Conservation (phyloP, 1,140 invertebrate species). For the Rhopalosiphum padi region DNA sequence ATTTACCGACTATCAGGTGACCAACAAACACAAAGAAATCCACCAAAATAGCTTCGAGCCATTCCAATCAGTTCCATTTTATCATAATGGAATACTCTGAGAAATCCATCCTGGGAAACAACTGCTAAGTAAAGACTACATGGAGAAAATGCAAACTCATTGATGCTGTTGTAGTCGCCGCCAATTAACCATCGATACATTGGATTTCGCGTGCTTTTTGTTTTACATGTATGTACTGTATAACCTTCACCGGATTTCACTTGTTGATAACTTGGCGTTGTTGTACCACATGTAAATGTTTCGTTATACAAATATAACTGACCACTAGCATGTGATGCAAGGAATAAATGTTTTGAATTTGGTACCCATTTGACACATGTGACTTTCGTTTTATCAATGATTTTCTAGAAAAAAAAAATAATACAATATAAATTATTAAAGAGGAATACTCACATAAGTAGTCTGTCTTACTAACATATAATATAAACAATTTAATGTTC, state of each 20-base stretch:
- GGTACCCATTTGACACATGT: constrained; percentile 99
- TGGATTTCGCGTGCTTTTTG: constrained; percentile 95
- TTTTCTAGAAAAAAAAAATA: constrained; percentile 72
- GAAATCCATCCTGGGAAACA: constrained; percentile 94
- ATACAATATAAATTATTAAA: neutral
- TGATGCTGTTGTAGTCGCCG: constrained; percentile 86
- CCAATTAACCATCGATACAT: constrained; percentile 87
- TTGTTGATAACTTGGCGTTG: constrained; percentile 87
- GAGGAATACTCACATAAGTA: too few species aligned
- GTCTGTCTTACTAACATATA: neutral
- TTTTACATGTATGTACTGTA: constrained; percentile 93
- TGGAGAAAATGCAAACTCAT: constrained; percentile 97
- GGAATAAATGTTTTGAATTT: constrained; percentile 88
- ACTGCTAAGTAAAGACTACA: constrained; percentile 91
- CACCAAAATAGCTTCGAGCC: constrained; percentile 96
- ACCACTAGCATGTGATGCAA: constrained; percentile 95
- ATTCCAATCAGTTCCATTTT: constrained; percentile 93
- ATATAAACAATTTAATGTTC: neutral
- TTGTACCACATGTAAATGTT: constrained; percentile 86
- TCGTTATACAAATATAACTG: constrained; percentile 98
- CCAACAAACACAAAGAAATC: constrained; percentile 95
- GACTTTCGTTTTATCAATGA: constrained; percentile 97
- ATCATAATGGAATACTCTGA: constrained; percentile 96
- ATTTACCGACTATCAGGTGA: constrained; percentile 81
- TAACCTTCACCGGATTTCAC: constrained; percentile 96